Evolutionary conservation across 2,113 vertebrate genomes (phyloP), one percentile per base, ranked within the genome.

Genomic region (Daphoenositta chrysoptera): DNA sequence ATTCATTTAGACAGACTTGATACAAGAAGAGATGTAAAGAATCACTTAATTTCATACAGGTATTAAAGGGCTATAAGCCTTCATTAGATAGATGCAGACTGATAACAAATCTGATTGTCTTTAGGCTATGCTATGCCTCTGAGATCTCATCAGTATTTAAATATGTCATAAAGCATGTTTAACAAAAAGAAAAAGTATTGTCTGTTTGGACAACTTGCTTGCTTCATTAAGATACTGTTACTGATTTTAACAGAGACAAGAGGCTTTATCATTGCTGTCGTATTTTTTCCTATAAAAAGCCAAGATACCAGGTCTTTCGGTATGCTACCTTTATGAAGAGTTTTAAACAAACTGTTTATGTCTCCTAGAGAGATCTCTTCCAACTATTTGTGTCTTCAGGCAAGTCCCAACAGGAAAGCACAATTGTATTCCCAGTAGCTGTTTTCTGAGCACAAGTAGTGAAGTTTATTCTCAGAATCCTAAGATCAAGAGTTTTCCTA

Each of bases 141-240:
- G 94, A 96, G 86, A 91, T 83, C 90, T 92, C 93, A 86, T 89
- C 93, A 91, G 89, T 57, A 87, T 86, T 93, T 89, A 89, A 90
- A 90, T 95, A 89, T 97, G 84, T 94, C 96, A 96, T 92, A 97
- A 96, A 60, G 13, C 48, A 64, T 89, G 47, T 66, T 95, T 91
- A 95, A 75, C 31, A 93, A 73, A 96, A 90, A 61, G 61, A 68
- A 90, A 94, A 90, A 90, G 20, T 44, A 77, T 35, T 87, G 68
- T 85, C 75, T 90, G 73, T 93, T 90, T 93, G 72, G 91, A 95
- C 84, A 97, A 90, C 19, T 72, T 76, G 10, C 72, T 97, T 88
- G 19, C 61, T 97, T 97, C 86, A 93, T 95, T 95, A 96, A 93
- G 54, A 71, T 73, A 44, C 42, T 75, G 7, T 37, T 95, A 47